A percentile compares a stretch with the other conserved stretches of the same genome.
Evolutionary conservation across 2,888 invertebrate species (phyloP).

Genomic region (Diarsia brunnea): DNA sequence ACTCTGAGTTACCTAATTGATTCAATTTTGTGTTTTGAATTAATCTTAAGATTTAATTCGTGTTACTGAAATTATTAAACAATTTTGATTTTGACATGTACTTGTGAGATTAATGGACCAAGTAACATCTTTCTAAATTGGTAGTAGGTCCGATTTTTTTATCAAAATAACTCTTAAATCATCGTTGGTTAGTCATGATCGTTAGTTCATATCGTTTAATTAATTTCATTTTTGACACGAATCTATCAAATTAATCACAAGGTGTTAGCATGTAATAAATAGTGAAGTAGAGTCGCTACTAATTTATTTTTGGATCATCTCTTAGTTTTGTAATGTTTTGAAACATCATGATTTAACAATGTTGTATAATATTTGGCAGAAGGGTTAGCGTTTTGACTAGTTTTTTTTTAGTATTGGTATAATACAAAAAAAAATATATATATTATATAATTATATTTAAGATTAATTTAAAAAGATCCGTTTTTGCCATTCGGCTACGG

Average conservation of each 20-base stretch:
- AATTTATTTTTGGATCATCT: constrained; percentile 24
- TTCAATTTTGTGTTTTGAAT: too few species aligned
- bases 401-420: too few species aligned
- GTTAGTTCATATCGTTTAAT: background rate
- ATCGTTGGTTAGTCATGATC: too few species aligned
- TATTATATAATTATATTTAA: too few species aligned
- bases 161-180: background rate
- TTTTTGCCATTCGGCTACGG: too few species aligned
- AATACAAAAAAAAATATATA: too few species aligned
- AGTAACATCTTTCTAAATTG: background rate
- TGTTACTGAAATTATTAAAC: background rate
- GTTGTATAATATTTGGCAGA: background rate
- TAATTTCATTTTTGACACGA: constrained; percentile 9
- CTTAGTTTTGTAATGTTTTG: constrained; percentile 13
- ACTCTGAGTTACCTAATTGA: too few species aligned
- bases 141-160: background rate
- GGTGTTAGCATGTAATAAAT: constrained; percentile 10
- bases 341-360: background rate
- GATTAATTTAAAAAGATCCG: too few species aligned
- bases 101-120: background rate
- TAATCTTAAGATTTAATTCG: background rate
- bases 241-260: constrained; percentile 13
- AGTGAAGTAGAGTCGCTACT: background rate
- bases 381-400: background rate
- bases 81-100: background rate